A percentile compares a stretch with the other conserved stretches of the same genome.
Evolutionary conservation across 2,113 vertebrate species (phyloP).

Genomic region (Xiphophorus couchianus): DNA sequence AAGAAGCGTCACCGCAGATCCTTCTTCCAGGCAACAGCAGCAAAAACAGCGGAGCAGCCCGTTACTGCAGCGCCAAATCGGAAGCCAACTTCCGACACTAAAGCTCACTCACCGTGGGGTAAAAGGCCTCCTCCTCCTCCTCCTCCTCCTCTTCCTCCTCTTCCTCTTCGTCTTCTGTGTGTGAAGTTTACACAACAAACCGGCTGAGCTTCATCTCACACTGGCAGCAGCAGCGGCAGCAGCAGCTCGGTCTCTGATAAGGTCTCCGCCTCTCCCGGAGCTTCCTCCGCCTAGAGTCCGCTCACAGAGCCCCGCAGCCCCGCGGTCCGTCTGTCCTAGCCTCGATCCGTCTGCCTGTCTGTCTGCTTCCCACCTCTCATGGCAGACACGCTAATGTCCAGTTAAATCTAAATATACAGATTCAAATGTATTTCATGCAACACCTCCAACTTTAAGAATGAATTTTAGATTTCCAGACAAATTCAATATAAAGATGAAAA

Average conservation of each 20-base stretch:
- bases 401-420: too few relatives aligned
- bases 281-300: constrained; percentile 39
- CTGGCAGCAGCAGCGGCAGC: background rate
- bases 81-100: constrained; percentile 38
- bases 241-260: background rate
- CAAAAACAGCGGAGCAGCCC: background rate
- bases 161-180: background rate
- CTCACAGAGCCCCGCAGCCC: constrained; percentile 12
- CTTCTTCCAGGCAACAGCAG: too few relatives aligned
- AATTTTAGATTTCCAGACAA: too few relatives aligned
- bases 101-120: constrained; percentile 57
- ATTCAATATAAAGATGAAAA: too few relatives aligned
- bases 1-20: too few relatives aligned
- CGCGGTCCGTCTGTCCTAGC: too few relatives aligned
- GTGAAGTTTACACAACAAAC: constrained; percentile 11
- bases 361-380: too few relatives aligned
- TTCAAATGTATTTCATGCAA: too few relatives aligned
- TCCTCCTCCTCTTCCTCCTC: constrained; percentile 16
- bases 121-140: constrained; percentile 57
- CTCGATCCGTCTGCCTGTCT: too few relatives aligned
- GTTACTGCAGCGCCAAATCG: constrained; percentile 31
- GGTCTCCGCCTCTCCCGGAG: constrained; percentile 36
- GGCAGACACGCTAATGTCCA: too few relatives aligned
- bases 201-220: constrained; percentile 20
- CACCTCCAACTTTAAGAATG: too few relatives aligned